Conservation (phyloP, 92 coral and sea anemone species). For the Parazoanthus darwini region DNA sequence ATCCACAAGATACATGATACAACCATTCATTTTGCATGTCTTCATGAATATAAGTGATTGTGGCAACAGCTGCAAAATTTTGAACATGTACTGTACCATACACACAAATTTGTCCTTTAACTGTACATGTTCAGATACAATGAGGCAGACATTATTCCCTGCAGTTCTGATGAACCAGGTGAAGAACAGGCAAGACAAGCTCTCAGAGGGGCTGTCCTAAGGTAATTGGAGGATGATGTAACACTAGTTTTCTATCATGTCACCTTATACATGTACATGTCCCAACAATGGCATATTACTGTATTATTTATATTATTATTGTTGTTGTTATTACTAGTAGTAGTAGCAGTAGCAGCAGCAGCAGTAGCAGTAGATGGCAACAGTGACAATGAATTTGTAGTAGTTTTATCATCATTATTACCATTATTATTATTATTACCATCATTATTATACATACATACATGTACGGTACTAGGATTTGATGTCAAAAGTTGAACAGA, state of each 20-base stretch:
- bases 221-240: conserved; percentile 28
- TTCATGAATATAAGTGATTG: no score
- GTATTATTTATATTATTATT: background rate
- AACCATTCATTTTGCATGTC: no score
- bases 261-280: background rate
- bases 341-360: no score
- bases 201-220: conserved; percentile 76
- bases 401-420: background rate
- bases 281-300: background rate
- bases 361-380: no score
- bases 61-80: background rate
- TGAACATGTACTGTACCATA: background rate
- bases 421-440: no score
- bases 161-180: conserved; percentile 77
- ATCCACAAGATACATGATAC: no score
- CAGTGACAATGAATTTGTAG: no score
- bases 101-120: conserved; percentile 30
- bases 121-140: conserved; percentile 53
- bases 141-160: conserved; percentile 85
- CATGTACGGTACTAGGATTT: no score
- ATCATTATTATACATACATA: no score
- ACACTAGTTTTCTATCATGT: background rate
- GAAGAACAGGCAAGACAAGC: conserved; percentile 84
- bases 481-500: no score
- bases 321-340: no score